Conservation (phyloP, 2,797 vertebrate species). For the Diglossa cyanea region DNA sequence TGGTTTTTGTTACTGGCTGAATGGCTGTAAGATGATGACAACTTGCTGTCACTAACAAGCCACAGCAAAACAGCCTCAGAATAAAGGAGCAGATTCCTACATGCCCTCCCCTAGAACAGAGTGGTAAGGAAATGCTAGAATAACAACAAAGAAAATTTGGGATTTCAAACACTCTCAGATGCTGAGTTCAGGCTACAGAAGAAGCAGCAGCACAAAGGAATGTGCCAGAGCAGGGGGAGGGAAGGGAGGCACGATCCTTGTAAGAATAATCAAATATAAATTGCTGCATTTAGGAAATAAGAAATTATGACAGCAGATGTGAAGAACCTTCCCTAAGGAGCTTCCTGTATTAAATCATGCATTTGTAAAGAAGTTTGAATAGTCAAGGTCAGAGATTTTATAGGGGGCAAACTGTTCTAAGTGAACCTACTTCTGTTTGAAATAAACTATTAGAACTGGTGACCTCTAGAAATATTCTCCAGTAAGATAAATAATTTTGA, state of each 20-base stretch:
- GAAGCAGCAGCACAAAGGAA: conserved; percentile 11
- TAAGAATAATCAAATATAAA: conserved; percentile 53
- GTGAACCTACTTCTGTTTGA: conserved; percentile 25
- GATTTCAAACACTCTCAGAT: conserved; percentile 1
- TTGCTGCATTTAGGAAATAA: conserved; percentile 57
- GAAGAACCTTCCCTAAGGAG: conserved; percentile 57
- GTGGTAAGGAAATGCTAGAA: background rate
- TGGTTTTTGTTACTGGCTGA: conserved; percentile 28
- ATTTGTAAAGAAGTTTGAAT: conserved; percentile 38
- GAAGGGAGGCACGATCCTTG: background rate
- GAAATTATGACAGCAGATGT: conserved; percentile 57
- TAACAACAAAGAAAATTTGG: conserved; percentile 4
- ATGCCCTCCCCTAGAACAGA: background rate
- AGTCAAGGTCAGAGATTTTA: conserved; percentile 53
- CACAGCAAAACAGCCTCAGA: background rate
- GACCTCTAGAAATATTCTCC: conserved; percentile 38
- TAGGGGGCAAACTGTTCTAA: conserved; percentile 16
- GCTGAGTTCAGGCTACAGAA: background rate
- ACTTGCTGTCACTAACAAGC: conserved; percentile 12
- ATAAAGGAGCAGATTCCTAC: conserved; percentile 3
- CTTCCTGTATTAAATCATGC: conserved; percentile 38
- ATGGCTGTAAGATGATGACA: conserved; percentile 32
- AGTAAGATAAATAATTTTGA: conserved; percentile 23
- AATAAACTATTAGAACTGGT: conserved; percentile 18
- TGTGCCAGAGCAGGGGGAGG: conserved; percentile 11